phyloP scores from a whole-genome alignment of 2,797 vertebrate genomes.

The Merluccius polli region DNA sequence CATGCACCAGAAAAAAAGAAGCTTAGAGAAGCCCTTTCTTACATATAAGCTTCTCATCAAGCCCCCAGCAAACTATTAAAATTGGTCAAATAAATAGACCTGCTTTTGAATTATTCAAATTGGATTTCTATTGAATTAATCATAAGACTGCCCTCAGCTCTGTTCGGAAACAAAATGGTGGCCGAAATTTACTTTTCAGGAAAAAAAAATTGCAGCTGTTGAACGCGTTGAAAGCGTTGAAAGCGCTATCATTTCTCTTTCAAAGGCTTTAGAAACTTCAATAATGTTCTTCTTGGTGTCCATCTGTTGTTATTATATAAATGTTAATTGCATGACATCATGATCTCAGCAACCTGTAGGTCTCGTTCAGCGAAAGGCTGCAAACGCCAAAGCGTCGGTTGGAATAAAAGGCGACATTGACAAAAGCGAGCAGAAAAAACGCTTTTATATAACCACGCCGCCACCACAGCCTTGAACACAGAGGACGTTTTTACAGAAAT shows the following conservation, averaged over 20 bases:
- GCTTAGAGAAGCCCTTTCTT: constrained; percentile 27
- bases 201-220: background rate
- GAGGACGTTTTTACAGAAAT: background rate
- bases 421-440: background rate
- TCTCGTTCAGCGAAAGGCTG: background rate
- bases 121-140: constrained; percentile 3
- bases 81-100: constrained; percentile 6
- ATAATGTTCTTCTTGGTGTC: background rate
- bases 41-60: constrained; percentile 5
- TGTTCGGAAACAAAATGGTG: background rate
- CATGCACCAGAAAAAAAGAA: constrained; percentile 14
- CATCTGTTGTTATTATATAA: background rate
- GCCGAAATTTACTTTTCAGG: background rate
- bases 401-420: background rate
- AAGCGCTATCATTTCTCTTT: background rate
- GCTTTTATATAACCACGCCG: background rate
- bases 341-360: background rate
- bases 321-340: background rate
- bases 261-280: background rate
- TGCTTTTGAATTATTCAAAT: constrained; percentile 6
- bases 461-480: background rate
- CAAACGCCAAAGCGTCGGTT: background rate
- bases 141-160: background rate
- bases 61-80: background rate
- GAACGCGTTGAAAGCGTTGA: no score